Conservation (phyloP, 2,797 vertebrate species). For the Pangasius djambal region DNA sequence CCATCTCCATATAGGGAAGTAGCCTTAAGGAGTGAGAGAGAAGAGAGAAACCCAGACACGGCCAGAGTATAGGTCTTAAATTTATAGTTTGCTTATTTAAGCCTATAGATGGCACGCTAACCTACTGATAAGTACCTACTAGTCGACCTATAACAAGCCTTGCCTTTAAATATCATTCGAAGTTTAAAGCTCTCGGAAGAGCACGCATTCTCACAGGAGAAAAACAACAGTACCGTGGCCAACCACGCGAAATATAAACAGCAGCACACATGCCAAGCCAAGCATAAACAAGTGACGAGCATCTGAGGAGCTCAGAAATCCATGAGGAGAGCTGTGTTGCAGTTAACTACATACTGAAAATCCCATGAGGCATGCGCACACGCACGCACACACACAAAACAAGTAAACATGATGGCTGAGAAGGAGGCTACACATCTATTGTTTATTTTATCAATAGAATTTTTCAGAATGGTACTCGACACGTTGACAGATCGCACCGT, state of each 20-base stretch:
- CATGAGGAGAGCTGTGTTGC: neutral
- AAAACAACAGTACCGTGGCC: neutral
- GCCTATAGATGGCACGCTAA: neutral
- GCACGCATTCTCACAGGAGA: neutral
- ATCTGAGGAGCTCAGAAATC: slow-evolving; percentile 9
- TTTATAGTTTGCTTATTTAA: neutral
- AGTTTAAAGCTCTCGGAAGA: neutral
- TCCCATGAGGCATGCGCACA: neutral
- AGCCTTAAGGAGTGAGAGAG: slow-evolving; percentile 54
- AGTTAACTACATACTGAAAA: slow-evolving; percentile 35
- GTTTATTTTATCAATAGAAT: neutral
- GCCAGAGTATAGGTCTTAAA: neutral
- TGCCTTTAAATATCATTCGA: neutral
- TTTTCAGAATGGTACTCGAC: neutral
- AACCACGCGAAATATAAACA: slow-evolving; percentile 14
- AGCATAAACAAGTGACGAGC: slow-evolving; percentile 6
- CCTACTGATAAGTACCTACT: neutral
- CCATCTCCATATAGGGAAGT: slow-evolving; percentile 72
- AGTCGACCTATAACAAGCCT: neutral
- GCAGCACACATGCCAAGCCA: neutral
- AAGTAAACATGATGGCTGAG: neutral
- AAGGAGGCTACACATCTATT: neutral
- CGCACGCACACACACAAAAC: neutral
- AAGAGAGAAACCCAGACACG: neutral
- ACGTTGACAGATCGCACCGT: neutral